A percentile compares a stretch with the other conserved stretches of the same genome.
Conservation (phyloP, 2,797 vertebrate genomes). For the Amniataba percoides region DNA sequence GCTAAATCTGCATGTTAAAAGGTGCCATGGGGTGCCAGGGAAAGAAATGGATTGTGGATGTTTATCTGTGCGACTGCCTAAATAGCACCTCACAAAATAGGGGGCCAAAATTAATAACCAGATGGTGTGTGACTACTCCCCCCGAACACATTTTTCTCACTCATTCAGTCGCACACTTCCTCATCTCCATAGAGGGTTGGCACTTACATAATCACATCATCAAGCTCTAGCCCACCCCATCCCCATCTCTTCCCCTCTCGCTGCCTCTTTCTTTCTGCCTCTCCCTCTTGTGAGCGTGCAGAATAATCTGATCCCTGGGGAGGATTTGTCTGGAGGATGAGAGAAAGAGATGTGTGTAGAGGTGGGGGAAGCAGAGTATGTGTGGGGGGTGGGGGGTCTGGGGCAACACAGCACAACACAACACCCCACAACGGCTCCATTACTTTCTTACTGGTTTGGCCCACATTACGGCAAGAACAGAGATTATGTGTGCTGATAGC, state of each 20-base stretch:
- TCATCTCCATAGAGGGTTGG: slow-evolving; percentile 76
- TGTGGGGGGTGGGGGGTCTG: neutral
- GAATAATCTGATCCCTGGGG: slow-evolving; percentile 83
- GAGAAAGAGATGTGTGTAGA: slow-evolving; percentile 59
- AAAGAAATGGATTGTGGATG: slow-evolving; percentile 21
- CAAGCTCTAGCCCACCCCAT: slow-evolving; percentile 50
- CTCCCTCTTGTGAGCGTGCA: slow-evolving; percentile 74
- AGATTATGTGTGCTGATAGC: slow-evolving; percentile 67
- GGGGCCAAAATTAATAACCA: slow-evolving; percentile 54
- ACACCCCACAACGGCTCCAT: slow-evolving; percentile 56
- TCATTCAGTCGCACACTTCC: slow-evolving; percentile 74
- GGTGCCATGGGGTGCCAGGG: neutral
- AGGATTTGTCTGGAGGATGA: slow-evolving; percentile 79
- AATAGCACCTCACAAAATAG: slow-evolving; percentile 34
- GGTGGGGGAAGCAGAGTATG: slow-evolving; percentile 19
- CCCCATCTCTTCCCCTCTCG: neutral
- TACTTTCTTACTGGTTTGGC: slow-evolving; percentile 57
- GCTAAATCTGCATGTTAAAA: slow-evolving; percentile 38
- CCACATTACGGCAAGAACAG: slow-evolving; percentile 62
- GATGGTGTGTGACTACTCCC: slow-evolving; percentile 54
- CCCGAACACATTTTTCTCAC: slow-evolving; percentile 55
- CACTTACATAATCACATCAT: slow-evolving; percentile 85
- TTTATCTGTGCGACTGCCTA: slow-evolving; percentile 37
- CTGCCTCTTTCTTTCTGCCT: slow-evolving; percentile 24
- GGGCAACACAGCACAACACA: slow-evolving; percentile 34